A percentile compares a stretch with the other conserved stretches of the same genome.
Evolutionary conservation across 2,797 vertebrate species (phyloP).

Genomic region (Sebastolobus altivelis): DNA sequence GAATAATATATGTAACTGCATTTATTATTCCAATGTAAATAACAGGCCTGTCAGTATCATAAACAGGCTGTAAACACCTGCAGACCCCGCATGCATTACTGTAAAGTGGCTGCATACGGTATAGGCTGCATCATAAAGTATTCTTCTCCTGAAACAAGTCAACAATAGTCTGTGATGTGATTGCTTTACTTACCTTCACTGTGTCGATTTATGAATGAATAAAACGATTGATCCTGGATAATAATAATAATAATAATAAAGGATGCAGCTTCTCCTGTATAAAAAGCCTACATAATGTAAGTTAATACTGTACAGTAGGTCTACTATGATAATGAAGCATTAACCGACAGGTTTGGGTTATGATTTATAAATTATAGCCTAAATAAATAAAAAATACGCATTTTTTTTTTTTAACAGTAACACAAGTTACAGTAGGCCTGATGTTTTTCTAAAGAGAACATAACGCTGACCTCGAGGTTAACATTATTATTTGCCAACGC

Average conservation of each 20-base stretch:
- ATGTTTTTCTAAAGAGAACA: neutral
- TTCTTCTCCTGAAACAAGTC: neutral
- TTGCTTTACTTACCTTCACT: neutral
- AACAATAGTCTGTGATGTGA: too few species aligned
- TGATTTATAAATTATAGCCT: neutral
- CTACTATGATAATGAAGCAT: too few species aligned
- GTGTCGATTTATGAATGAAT: neutral
- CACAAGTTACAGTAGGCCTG: too few species aligned
- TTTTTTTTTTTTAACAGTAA: neutral
- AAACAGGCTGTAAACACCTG: slow-evolving; percentile 37
- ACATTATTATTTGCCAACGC: neutral
- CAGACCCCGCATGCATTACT: neutral
- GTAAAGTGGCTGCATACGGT: neutral
- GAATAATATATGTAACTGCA: neutral
- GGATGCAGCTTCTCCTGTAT: neutral
- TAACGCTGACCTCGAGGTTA: neutral
- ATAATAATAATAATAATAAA: neutral
- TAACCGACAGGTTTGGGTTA: neutral
- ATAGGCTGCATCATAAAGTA: neutral
- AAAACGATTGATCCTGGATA: neutral
- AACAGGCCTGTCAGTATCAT: neutral
- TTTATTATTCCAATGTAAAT: slow-evolving; percentile 12
- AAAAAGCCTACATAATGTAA: neutral
- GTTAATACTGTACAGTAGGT: neutral
- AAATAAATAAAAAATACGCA: neutral